These are phyloP conservation scores for Pachyseris speciosa DNA, from an alignment of 64 coral and sea anemone species.

Conservation along the genomic window DNA sequence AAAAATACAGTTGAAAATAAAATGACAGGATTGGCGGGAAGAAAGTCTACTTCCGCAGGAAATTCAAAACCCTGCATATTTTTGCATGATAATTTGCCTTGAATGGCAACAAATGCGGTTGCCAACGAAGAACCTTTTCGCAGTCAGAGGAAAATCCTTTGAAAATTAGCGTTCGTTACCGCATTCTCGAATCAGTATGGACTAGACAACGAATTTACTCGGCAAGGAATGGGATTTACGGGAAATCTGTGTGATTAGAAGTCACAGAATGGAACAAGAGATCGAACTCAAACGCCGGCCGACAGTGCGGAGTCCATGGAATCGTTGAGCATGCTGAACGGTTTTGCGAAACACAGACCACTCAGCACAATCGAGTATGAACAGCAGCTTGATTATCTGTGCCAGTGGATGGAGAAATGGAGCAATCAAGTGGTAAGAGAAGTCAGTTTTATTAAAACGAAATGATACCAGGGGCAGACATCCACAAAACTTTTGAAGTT, in stretches of 20 bases:
- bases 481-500: neutral
- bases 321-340: constrained; percentile 12
- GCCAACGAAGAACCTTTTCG: constrained; percentile 1
- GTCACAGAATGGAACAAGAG: neutral
- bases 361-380: constrained; percentile 83
- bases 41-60: neutral
- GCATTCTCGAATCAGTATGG: neutral
- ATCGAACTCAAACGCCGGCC: neutral
- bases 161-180: neutral
- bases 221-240: neutral
- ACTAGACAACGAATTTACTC: neutral
- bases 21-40: neutral
- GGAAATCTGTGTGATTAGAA: neutral
- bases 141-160: neutral
- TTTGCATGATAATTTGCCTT: neutral
- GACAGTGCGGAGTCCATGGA: neutral
- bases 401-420: constrained; percentile 92
- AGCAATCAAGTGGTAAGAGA: constrained; percentile 75
- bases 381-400: constrained; percentile 92
- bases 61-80: neutral
- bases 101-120: constrained; percentile 39
- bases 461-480: no score
- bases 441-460: neutral
- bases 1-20: no score
- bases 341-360: constrained; percentile 74